Percentiles rank a stretch among this genome's conserved stretches.
These are phyloP conservation scores for Hippoglossus stenolepis DNA, from an alignment of 2,113 vertebrate species.

Conservation along the genomic window DNA sequence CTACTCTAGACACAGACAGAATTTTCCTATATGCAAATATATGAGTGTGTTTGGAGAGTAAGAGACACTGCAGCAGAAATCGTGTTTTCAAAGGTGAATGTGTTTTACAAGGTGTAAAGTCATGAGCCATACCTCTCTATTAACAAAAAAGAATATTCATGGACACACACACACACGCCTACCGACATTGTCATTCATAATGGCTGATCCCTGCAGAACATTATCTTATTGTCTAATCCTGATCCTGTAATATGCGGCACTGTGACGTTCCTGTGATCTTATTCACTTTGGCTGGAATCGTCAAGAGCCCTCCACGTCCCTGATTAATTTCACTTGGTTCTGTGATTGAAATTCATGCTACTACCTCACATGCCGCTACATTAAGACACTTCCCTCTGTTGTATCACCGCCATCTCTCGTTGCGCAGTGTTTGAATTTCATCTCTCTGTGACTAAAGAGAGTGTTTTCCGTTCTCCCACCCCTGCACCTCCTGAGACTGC, in stretches of 20 bases:
- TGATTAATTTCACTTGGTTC: slow-evolving; percentile 61
- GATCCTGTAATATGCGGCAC: slow-evolving; percentile 61
- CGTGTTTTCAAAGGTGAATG: slow-evolving; percentile 20
- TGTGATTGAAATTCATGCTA: slow-evolving; percentile 62
- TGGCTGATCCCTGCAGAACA: slow-evolving; percentile 44
- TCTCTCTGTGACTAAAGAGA: slow-evolving; percentile 70
- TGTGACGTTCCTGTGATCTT: slow-evolving; percentile 61
- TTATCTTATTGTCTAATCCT: slow-evolving; percentile 63
- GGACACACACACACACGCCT: slow-evolving; percentile 12
- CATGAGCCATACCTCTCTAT: slow-evolving; percentile 26
- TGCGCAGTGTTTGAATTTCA: slow-evolving; percentile 66
- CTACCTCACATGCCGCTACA: slow-evolving; percentile 37
- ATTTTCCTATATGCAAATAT: too few species aligned
- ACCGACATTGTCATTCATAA: slow-evolving; percentile 48
- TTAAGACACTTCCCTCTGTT: slow-evolving; percentile 40
- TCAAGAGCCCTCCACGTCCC: slow-evolving; percentile 57
- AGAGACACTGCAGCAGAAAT: not conserved
- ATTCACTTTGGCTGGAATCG: slow-evolving; percentile 53
- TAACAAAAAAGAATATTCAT: slow-evolving; percentile 37
- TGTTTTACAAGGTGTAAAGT: slow-evolving; percentile 21
- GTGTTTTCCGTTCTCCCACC: slow-evolving; percentile 67
- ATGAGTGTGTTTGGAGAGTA: not conserved
- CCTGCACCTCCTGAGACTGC: slow-evolving; percentile 66
- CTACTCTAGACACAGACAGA: too few species aligned
- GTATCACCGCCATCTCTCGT: slow-evolving; percentile 46